A percentile compares a stretch with the other conserved stretches of the same genome.
phyloP scores from a whole-genome alignment of 2,113 vertebrate genomes.

The Panurus biarmicus region DNA sequence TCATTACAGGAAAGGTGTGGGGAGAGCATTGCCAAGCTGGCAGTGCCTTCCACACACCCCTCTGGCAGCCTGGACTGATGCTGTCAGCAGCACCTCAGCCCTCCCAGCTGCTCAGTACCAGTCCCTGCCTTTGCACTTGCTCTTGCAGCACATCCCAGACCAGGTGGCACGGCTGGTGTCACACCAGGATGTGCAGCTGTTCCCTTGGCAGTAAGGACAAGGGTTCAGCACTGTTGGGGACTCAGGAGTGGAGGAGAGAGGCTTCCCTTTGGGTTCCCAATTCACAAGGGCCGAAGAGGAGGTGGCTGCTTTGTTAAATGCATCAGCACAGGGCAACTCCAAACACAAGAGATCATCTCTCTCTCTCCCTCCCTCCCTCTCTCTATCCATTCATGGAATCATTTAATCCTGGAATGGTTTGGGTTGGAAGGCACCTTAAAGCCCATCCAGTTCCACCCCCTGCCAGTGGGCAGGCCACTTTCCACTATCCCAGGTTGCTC shows the following conservation, averaged over 20 bases:
- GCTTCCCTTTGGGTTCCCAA: not conserved
- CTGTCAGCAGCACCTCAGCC: not conserved
- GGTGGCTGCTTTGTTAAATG: not conserved
- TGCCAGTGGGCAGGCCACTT: not conserved
- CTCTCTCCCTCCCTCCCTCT: not conserved
- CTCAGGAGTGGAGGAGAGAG: not conserved
- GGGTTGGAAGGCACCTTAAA: not conserved
- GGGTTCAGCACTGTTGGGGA: not conserved
- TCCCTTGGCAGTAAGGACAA: not conserved
- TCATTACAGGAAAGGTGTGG: not conserved
- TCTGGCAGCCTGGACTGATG: not conserved
- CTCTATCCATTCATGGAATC: not conserved
- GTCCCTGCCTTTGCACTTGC: not conserved
- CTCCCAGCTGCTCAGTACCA: not conserved
- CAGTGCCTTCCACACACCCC: not conserved
- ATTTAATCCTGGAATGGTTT: not conserved
- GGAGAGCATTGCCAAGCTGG: not conserved
- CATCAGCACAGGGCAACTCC: not conserved
- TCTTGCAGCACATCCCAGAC: not conserved
- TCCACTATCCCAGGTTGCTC: not conserved
- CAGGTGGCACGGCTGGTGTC: accelerated
- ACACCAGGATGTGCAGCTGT: not conserved
- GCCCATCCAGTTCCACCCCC: not conserved
- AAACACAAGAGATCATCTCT: accelerated
- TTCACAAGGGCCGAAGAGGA: not conserved